A percentile compares a stretch with the other conserved stretches of the same genome.
These are phyloP conservation scores for Heliconius nattereri DNA, from an alignment of 1,140 invertebrate species.

Conservation along the genomic window DNA sequence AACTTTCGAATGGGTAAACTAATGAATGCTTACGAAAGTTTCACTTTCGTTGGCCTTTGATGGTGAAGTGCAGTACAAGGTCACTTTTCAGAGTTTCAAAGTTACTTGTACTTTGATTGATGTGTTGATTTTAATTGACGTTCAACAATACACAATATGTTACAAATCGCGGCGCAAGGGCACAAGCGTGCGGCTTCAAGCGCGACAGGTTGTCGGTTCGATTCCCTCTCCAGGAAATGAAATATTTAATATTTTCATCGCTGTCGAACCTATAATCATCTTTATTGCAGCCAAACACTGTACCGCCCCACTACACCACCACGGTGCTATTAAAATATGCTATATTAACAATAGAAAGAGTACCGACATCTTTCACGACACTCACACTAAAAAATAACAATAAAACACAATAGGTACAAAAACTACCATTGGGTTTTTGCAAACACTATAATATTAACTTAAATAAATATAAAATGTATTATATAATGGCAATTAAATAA, in stretches of 20 bases:
- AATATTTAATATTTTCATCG: no score
- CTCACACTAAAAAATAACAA: neutral
- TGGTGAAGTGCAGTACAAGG: neutral
- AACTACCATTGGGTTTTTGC: neutral
- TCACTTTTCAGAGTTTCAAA: neutral
- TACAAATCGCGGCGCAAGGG: no score
- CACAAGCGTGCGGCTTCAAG: no score
- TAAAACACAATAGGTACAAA: neutral
- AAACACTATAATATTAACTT: neutral
- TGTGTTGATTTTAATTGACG: neutral
- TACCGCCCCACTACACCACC: no score
- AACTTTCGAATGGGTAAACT: conserved; percentile 9
- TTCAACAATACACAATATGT: neutral
- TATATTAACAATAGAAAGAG: neutral
- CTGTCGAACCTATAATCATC: no score
- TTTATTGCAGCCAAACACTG: no score
- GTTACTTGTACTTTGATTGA: neutral
- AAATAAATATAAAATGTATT: neutral
- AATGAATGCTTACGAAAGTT: neutral
- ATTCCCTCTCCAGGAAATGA: no score
- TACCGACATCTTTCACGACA: neutral
- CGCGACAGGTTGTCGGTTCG: no score
- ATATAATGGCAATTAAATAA: neutral
- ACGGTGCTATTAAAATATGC: neutral
- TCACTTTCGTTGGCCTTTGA: conserved; percentile 1